Evolutionary conservation across 2,797 vertebrate species (phyloP), one percentile per base, ranked within the genome.

Genomic region (Hydrocynus forskahlii): DNA sequence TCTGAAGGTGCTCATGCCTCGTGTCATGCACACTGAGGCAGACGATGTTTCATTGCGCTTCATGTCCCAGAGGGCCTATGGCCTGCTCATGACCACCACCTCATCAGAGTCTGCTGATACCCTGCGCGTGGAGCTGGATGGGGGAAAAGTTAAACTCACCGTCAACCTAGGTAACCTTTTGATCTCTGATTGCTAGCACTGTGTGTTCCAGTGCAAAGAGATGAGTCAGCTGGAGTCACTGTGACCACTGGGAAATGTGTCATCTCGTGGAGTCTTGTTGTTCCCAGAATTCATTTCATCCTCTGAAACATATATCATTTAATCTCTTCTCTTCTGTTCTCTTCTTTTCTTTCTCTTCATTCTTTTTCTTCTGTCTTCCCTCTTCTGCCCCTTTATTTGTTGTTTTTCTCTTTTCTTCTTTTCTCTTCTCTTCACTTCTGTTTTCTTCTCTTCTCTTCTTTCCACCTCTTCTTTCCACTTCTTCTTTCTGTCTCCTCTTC

Each of bases 91-190:
- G 92, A 97, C 97, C 90, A 99, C 97, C 89, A 98, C 97, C 80
- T 98, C 97, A 29, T 96, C 96, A 88, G 96, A 97, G 89, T 99
- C 97, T 0, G 97, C 97, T 0, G 97, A 99, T 91, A 97, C 97
- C 0, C 94, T 99, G 86, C 96, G 97, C 74, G 93, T 99, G 38
- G 97, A 99, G 94, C 94, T 99, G 90, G 97, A 99, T 14, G 96
- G 95, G 10, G 97, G 96, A 75, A 93, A 95, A 91, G 96, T 98
- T 90, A 97, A 96, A 80, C 97, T 98, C 87, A 98, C 97, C 59
- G 96, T 99, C 89, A 98, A 98, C 92, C 94, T 99, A 92, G 97
- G 97, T 98, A 97, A 96, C 87, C 40, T 25, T 52, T 66, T 38
- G 14, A 57, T 82, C 64, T 17, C 45, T 75, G 38, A 63, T n/a